Evolutionary conservation across 2,797 vertebrate species (phyloP), one percentile per base, ranked within the genome.

Genomic region (Pteropus rufus): DNA sequence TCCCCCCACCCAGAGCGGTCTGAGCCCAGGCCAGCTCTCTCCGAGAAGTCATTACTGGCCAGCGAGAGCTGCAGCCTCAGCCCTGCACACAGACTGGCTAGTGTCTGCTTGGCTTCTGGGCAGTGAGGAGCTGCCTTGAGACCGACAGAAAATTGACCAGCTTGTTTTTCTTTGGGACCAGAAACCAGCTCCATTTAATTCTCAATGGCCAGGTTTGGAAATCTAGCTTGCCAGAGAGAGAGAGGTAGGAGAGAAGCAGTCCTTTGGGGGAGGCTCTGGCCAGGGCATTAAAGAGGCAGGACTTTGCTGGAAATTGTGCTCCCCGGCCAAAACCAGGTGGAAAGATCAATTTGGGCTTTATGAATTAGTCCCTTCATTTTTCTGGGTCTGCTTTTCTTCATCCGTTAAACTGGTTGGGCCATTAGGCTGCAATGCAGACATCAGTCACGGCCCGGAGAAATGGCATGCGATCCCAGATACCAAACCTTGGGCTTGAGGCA

Each of bases 151-250:
- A 98, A 97, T 94, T 96, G 94, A 96, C 97, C 75, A 21, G 85
- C 73, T 92, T 98, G 95, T 98, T 96, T 96, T 96, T 96, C 96
- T 98, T 94, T 82, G 95, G 93, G 84, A 86, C 87, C 70, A 96
- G 92, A 98, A 98, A 97, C 91, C 72, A 79, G 93, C 87, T 94
- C 96, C 26, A 93, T 98, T 97, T 82, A 76, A 86, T 96, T 97
- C 97, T 95, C 97, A 96, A 75, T 96, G 90, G 80, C 81, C 93
- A 84, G 70, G 67, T 91, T 94, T 97, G 93, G 91, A 96, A 93
- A 79, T 49, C 56, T 31, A 93, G 83, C 70, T 82, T 91, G 3
- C 7, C 89, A 75, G 49, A 36, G 49, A 82, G 88, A 93, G 44
- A 79, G 62, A 75, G 72, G 76, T 73, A 83, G 44, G 19, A 46